These are phyloP conservation scores for Scarus forsteni DNA, from an alignment of 2,797 vertebrate species.

Conservation along the genomic window DNA sequence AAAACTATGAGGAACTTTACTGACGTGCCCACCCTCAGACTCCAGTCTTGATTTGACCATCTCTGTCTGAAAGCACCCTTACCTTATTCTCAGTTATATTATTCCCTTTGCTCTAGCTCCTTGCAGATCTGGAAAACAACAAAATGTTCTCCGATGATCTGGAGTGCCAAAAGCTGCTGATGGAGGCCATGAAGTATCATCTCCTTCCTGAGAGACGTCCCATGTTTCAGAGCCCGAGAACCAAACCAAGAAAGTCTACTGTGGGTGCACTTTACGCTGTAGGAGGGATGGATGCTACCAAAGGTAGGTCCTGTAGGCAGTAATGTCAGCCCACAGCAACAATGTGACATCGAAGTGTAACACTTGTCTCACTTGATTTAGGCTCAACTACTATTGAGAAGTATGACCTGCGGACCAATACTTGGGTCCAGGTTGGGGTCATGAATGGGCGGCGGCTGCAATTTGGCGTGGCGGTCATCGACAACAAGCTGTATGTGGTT, in stretches of 20 bases:
- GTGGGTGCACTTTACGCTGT: slow-evolving; percentile 97
- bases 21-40: background rate
- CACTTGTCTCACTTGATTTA: slow-evolving; percentile 62
- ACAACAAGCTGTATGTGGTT: slow-evolving; percentile 96
- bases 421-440: slow-evolving; percentile 92
- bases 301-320: slow-evolving; percentile 82
- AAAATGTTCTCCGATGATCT: slow-evolving; percentile 95
- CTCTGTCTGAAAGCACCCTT: no score
- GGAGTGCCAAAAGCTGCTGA: slow-evolving; percentile 96
- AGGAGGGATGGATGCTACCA: slow-evolving; percentile 96
- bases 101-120: slow-evolving; percentile 82
- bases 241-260: slow-evolving; percentile 97
- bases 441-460: slow-evolving; percentile 95
- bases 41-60: no score
- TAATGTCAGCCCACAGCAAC: background rate
- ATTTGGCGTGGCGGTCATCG: slow-evolving; percentile 96
- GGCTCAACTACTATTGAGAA: slow-evolving; percentile 97
- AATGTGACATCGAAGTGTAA: background rate
- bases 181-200: slow-evolving; percentile 99
- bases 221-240: slow-evolving; percentile 97
- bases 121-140: slow-evolving; percentile 97
- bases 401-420: slow-evolving; percentile 95
- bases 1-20: no score
- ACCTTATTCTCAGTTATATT: slow-evolving; percentile 4
- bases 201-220: slow-evolving; percentile 94